Base-by-base conservation (phyloP, 2,797 vertebrate genomes). In the Pelochelys cantorii region DNA sequence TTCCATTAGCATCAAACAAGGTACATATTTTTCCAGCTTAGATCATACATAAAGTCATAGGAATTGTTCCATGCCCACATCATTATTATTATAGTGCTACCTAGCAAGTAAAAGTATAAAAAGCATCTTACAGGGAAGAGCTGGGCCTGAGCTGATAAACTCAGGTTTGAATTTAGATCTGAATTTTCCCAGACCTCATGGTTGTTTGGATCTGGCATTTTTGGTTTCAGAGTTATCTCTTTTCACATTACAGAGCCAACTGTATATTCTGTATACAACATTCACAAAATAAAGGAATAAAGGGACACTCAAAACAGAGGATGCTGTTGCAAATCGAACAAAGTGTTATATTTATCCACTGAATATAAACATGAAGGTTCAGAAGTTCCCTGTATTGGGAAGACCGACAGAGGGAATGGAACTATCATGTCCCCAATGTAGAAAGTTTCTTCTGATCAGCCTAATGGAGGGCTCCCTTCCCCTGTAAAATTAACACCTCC, bases 91-190 rank as follows among this genome's bases (percentile, higher is more conserved):
- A 85, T 42, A 9, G 56, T 3, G 81, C 91, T 93, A 71, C 96
- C 96, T 97, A 96, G 95, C 93, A 96, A 94, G 95, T 57, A 54
- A 34, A 89, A 82, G 88, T 90, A 84, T 54, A 79, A 14, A 34
- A 37, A 31, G 29, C 29, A 71, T 52, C 83, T 86, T 42, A 75
- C 27, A 54, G 20, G 1, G 71, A 71, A 90, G 86, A 57, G n/a
- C 42, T n/a, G 6, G 29, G 2, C 54, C 54, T 82, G 34, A 65
- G 15, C 11, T 86, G n/a, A 29, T 77, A 92, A 94, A 94, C 75
- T 91, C 15, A 81, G 34, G 3, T 90, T 77, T 53, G 7, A 17
- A 3, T 83, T 86, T 56, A 12, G 22, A 52, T 77, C 68, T 93
- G 90, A 81, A 84, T 85, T 91, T 91, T 20, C 17, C 48, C 81